Evolutionary conservation across 2,888 invertebrate genomes (phyloP), one percentile per base, ranked within the genome.

Genomic region (Melanostoma mellinum): DNA sequence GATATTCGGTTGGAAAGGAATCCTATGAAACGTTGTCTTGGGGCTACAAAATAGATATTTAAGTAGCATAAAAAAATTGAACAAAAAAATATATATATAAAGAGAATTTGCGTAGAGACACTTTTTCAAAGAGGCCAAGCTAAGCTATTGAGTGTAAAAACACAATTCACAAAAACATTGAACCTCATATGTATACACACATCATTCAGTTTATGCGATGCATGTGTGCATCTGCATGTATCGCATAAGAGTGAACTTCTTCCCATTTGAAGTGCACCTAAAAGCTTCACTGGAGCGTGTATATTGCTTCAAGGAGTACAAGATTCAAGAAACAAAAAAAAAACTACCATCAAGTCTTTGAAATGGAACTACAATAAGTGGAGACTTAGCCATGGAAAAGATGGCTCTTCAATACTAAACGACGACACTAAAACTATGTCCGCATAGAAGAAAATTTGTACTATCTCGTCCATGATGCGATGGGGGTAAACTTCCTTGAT

Each of bases 131-230:
- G 20, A 44, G 44, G 58, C 20, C 48, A 9, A 67, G 52, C 67
- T 44, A 56, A 50, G 55, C 55, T 55, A 56, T 56, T 76, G 76
- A 77, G 63, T 71, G 63, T 50, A 63, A 58, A 63, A 77, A 65
- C 42, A 58, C 63, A 77, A 71, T 50, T 63, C 48, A 63, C 63
- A 75, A 61, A 76, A 55, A 55, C 20, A 69, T 69, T 77, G 9
- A n/a, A 63, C 20, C 56, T 46, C n/a, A 56, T 32, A 3, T 2
- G n/a, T 10, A 6, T n/a, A 9, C 10, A 35, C 33, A 3, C 9
- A 3, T 33, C 1, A 35, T 4, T 46, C 20, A 5, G 6, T 35
- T 48, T 61, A 33, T 46, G 46, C 48, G 20, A 32, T 35, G 35
- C 10, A 44, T 48, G 20, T 48, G 20, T 20, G 8, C 35, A 30